phyloP scores from a whole-genome alignment of 2,113 vertebrate species.

The Larimichthys crocea region DNA sequence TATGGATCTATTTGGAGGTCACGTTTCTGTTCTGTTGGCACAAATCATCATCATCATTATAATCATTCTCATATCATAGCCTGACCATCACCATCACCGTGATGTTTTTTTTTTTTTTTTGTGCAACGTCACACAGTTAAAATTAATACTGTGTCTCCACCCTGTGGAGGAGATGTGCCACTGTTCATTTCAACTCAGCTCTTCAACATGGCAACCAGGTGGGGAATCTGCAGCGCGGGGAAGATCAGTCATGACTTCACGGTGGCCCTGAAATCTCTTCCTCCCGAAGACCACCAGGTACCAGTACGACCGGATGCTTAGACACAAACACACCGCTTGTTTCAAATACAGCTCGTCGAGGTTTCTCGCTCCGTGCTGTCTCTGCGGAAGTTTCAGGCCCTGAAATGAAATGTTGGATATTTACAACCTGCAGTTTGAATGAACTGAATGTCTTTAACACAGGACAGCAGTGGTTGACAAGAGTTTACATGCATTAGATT shows the following conservation, averaged over 20 bases:
- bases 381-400: background rate
- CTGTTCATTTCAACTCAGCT: background rate
- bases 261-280: constrained; percentile 83
- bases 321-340: background rate
- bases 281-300: constrained; percentile 89
- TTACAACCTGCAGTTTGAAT: background rate
- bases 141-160: constrained; percentile 40
- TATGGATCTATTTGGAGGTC: background rate
- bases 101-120: background rate
- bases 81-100: background rate
- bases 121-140: constrained; percentile 1
- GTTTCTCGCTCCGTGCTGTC: background rate
- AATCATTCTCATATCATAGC: background rate
- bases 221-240: constrained; percentile 88
- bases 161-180: constrained; percentile 15
- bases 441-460: background rate
- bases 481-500: too few relatives aligned
- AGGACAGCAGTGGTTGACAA: background rate
- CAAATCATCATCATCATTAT: background rate
- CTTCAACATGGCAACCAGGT: constrained; percentile 84
- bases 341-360: background rate
- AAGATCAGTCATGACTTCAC: constrained; percentile 89
- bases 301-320: background rate
- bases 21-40: background rate
- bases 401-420: background rate